Evolutionary conservation across 30 jellyfish, hydroid and myxozoan genomes (phyloP).

Genomic region (Aurelia aurita): DNA sequence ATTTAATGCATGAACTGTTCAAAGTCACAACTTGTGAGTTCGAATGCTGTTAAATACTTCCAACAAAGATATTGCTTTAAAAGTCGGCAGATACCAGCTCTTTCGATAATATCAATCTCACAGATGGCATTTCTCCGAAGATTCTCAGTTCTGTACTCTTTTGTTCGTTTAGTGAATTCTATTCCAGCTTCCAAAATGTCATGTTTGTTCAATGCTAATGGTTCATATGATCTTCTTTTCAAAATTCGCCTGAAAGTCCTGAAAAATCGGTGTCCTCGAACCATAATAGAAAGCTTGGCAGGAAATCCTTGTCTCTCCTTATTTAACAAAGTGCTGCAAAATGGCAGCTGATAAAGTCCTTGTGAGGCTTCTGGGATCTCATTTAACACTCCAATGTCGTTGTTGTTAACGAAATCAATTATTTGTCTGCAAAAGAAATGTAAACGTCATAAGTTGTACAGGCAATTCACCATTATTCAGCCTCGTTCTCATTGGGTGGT

Average conservation of each 20-base stretch:
- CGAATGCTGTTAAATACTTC: conserved; percentile 51
- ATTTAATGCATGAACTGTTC: conserved; percentile 32
- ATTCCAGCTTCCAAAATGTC: conserved; percentile 58
- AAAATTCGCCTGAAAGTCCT: conserved; percentile 11
- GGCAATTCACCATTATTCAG: too few species aligned
- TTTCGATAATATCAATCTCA: conserved; percentile 41
- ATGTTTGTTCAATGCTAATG: conserved; percentile 4
- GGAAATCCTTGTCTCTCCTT: too few species aligned
- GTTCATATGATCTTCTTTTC: conserved; percentile 25
- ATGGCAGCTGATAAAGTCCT: too few species aligned
- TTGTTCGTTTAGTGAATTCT: conserved; percentile 44
- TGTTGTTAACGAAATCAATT: too few species aligned
- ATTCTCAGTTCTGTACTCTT: conserved; percentile 10
- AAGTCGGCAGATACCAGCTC: conserved; percentile 50
- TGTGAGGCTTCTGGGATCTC: too few species aligned
- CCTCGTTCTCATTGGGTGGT: too few species aligned
- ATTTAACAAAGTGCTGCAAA: too few species aligned
- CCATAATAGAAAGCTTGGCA: not conserved
- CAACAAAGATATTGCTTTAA: conserved; percentile 51
- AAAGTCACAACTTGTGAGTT: conserved; percentile 43
- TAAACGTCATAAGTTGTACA: too few species aligned
- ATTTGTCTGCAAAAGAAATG: too few species aligned
- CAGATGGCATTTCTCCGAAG: conserved; percentile 58
- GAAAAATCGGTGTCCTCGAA: conserved; percentile 1
- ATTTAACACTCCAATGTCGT: too few species aligned